Evolutionary conservation across 2,888 invertebrate species (phyloP), one percentile per base, ranked within the genome.

Genomic region (Tryphoninae sp.): DNA sequence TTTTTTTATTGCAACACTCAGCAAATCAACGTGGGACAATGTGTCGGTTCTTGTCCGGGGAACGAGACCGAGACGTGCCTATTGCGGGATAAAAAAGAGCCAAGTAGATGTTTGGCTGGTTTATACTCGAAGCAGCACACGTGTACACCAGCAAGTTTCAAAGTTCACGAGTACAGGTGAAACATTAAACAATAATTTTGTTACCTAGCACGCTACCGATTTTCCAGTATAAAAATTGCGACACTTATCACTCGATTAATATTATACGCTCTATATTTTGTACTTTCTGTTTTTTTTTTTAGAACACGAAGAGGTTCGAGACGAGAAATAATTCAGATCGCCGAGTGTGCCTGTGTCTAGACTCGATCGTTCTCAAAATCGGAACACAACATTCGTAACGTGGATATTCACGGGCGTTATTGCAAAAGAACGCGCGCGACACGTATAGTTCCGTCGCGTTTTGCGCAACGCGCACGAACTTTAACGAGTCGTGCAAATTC

Each of bases 11-110:
- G 0, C 4, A 6, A 33, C 3, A 33, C n/a, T 23, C 76, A 92
- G 92, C 87, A 91, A 85, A 92, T 92, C 83, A 92, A 92, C 85
- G 91, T 93, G 55, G 92, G 92, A 7, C 89, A 91, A 80, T 92
- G 92, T 79, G 90, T 91, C 65, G 92, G 92, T 23, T 88, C 87
- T 45, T 93, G 92, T 85, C 87, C 89, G 13, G 89, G 88, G 1
- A 90, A 89, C 73, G 85, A 87, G 40, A 90, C 88, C 13, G 90
- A 91, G 83, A 90, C 90, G 40, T 91, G 91, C 72, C 82, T 91
- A 33, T 81, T 91, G 33, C 85, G 90, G 53, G 90, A 90, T 77
- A 92, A 88, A 77, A 90, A 88, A 45, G 89, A 91, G 74, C 91
- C 92, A 2, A 85, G 85, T 16, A 90, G 88, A 83, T 92, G 91